phyloP scores from a whole-genome alignment of 2,888 invertebrate genomes.

The Melipona beecheii region DNA sequence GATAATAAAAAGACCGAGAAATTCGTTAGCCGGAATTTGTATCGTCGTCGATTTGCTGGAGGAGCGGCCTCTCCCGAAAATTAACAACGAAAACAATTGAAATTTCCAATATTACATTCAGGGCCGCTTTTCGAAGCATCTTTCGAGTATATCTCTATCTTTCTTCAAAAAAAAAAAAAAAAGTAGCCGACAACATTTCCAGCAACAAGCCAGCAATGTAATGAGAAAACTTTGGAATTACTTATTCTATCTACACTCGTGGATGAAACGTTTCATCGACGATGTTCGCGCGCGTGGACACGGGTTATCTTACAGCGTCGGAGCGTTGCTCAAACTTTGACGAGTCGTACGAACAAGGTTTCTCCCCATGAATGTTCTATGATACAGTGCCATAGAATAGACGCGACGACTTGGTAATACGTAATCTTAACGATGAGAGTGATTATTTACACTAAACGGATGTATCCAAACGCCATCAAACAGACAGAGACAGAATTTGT shows the following conservation, averaged over 20 bases:
- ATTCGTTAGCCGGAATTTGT: neutral
- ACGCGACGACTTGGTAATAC: conserved; percentile 33
- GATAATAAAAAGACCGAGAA: neutral
- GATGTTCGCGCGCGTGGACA: conserved; percentile 18
- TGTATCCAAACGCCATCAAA: conserved; percentile 42
- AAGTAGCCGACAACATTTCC: too few relatives aligned
- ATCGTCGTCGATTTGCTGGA: neutral
- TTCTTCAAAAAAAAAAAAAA: too few relatives aligned
- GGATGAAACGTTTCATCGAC: conserved; percentile 21
- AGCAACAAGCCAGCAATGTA: too few relatives aligned
- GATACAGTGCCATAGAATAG: conserved; percentile 34
- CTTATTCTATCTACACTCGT: conserved; percentile 31
- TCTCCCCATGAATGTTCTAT: conserved; percentile 23
- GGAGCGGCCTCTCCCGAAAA: neutral
- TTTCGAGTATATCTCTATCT: too few relatives aligned
- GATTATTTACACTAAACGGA: conserved; percentile 55
- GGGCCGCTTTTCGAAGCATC: too few relatives aligned
- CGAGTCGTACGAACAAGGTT: conserved; percentile 15
- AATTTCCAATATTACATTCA: too few relatives aligned
- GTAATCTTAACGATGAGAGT: conserved; percentile 38
- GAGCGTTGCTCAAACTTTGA: conserved; percentile 7
- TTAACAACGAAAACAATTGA: too few relatives aligned
- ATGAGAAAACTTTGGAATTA: conserved; percentile 15
- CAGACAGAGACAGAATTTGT: conserved; percentile 39
- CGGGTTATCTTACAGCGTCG: conserved; percentile 34